These are phyloP conservation scores for Achatina immaculata DNA, from an alignment of 1,140 invertebrate genomes.

Conservation along the genomic window DNA sequence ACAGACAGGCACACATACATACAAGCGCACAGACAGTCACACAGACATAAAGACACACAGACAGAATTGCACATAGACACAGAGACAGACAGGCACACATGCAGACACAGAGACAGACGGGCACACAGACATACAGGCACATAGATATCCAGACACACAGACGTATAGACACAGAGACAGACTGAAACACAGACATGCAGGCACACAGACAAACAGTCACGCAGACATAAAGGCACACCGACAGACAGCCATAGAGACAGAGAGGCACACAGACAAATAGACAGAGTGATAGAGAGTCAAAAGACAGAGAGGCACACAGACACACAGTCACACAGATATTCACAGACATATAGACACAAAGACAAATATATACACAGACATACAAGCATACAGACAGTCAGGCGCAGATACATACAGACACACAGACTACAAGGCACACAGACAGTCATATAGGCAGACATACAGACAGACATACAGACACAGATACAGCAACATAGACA, in stretches of 20 bases:
- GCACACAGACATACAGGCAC: not conserved
- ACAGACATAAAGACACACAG: not conserved
- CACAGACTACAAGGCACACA: not conserved
- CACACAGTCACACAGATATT: not conserved
- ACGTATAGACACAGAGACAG: not conserved
- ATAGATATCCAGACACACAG: not conserved
- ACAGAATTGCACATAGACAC: not conserved
- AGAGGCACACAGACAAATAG: conserved; percentile 5
- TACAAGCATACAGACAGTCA: not conserved
- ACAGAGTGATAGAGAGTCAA: conserved; percentile 6
- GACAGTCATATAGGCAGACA: not conserved
- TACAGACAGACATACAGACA: not conserved
- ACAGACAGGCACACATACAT: not conserved
- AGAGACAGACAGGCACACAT: not conserved
- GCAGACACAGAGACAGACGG: not conserved
- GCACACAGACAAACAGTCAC: not conserved
- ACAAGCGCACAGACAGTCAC: too few species aligned
- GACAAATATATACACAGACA: not conserved
- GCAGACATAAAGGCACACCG: not conserved
- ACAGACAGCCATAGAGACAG: not conserved
- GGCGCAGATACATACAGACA: not conserved
- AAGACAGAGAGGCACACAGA: not conserved
- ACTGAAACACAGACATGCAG: not conserved
- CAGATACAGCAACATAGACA: not conserved
- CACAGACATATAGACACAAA: not conserved